Evolutionary conservation across 92 coral and sea anemone genomes (phyloP).

Genomic region (Porites cylindrica): DNA sequence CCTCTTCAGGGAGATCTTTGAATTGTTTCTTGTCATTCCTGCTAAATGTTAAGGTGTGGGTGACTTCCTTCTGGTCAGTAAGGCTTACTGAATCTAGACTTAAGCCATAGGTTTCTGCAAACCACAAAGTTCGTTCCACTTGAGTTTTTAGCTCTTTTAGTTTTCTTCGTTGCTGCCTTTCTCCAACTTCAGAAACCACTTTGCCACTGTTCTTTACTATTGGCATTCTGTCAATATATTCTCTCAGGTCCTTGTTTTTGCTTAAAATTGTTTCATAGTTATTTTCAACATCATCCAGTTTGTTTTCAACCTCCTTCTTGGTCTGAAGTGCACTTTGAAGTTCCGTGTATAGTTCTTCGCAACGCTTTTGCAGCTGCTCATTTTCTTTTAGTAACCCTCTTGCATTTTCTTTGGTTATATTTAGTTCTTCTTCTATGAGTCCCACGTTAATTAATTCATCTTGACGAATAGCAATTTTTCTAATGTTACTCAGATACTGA

Average conservation of each 20-base stretch:
- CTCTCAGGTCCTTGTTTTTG: constrained; percentile 17
- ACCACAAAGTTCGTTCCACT: constrained; percentile 44
- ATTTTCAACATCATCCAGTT: constrained; percentile 20
- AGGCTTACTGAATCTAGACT: constrained; percentile 5
- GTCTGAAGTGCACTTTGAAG: constrained; percentile 25
- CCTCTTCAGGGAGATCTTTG: constrained; percentile 38
- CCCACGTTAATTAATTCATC: no score
- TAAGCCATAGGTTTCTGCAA: constrained; percentile 48
- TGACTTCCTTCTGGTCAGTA: constrained; percentile 23
- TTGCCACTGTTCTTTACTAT: constrained; percentile 24
- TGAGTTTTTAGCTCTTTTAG: constrained; percentile 65
- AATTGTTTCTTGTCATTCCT: neutral
- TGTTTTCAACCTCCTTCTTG: constrained; percentile 27
- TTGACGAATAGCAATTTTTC: no score
- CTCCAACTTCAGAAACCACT: constrained; percentile 37
- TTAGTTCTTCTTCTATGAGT: no score
- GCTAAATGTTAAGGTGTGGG: neutral
- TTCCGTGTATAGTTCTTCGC: neutral
- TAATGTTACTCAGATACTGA: no score
- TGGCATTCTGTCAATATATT: constrained; percentile 40
- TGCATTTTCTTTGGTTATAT: no score
- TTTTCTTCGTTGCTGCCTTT: constrained; percentile 61
- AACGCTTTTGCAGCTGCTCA: no score
- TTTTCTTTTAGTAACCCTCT: no score
- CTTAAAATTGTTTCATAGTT: constrained; percentile 13